phyloP scores from a whole-genome alignment of 2,888 invertebrate genomes.

The Ecliptopera silaceata region DNA sequence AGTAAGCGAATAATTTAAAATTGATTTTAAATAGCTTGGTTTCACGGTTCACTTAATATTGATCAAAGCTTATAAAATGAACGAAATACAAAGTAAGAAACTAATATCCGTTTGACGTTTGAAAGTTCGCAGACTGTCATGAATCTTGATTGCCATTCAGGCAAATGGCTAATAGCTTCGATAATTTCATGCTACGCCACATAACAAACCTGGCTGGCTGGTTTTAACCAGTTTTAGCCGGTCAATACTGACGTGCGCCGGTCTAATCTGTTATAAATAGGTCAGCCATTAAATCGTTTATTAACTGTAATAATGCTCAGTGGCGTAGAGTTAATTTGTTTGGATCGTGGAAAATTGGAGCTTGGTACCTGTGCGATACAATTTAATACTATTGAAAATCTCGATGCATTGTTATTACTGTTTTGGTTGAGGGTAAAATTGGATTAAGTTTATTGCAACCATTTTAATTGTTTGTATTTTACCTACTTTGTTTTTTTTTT shows the following conservation, averaged over 20 bases:
- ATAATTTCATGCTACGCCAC: conserved; percentile 35
- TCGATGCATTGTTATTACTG: conserved; percentile 29
- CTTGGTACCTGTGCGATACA: conserved; percentile 43
- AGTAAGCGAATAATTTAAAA: too few relatives aligned
- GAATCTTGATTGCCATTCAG: conserved; percentile 29
- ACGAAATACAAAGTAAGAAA: not conserved
- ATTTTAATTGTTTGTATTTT: conserved; percentile 8
- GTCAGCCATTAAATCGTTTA: conserved; percentile 58
- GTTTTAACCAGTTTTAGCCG: conserved; percentile 30
- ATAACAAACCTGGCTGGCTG: conserved; percentile 33
- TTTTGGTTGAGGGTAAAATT: conserved; percentile 22
- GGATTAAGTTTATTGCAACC: conserved; percentile 11
- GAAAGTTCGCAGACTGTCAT: conserved; percentile 27
- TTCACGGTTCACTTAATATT: too few relatives aligned
- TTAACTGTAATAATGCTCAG: conserved; percentile 59
- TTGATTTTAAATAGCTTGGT: too few relatives aligned
- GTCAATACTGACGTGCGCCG: conserved; percentile 48
- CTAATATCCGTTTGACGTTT: conserved; percentile 15
- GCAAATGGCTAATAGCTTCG: conserved; percentile 32
- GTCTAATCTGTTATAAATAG: conserved; percentile 56
- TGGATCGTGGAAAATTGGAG: conserved; percentile 54
- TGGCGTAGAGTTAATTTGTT: conserved; percentile 58
- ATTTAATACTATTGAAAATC: conserved; percentile 46
- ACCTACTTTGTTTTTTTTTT: not conserved
- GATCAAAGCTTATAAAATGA: too few relatives aligned